These are phyloP conservation scores for Lysiphlebus fabarum DNA, from an alignment of 1,140 invertebrate genomes.

Conservation along the genomic window DNA sequence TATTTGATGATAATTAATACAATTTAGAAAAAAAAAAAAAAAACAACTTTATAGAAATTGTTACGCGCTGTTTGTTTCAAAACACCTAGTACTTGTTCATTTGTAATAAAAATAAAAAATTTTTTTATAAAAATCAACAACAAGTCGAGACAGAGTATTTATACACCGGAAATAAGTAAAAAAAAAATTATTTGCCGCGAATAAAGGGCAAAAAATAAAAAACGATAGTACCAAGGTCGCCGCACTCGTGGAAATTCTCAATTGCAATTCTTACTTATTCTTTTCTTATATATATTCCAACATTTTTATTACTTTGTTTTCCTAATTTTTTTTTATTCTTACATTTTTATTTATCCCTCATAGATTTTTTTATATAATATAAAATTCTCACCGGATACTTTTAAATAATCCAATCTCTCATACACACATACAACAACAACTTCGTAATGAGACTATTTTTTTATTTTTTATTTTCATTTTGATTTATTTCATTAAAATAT, in stretches of 20 bases:
- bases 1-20: too few relatives aligned
- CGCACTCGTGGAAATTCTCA: slow-evolving; percentile 29
- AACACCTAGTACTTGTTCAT: slow-evolving; percentile 14
- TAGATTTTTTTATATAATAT: not conserved
- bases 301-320: slow-evolving; percentile 6
- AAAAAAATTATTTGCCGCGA: not conserved
- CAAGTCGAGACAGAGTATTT: not conserved
- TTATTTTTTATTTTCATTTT: slow-evolving; percentile 15
- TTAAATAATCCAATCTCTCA: not conserved
- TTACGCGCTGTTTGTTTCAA: slow-evolving; percentile 33
- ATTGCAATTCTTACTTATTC: slow-evolving; percentile 15
- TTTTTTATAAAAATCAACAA: not conserved
- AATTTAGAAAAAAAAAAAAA: too few relatives aligned
- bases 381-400: slow-evolving; percentile 17
- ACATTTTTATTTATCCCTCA: slow-evolving; percentile 1
- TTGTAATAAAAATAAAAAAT: too few relatives aligned
- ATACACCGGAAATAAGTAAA: too few relatives aligned
- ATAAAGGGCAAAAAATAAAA: not conserved
- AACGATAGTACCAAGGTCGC: slow-evolving; percentile 23
- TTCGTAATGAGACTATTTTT: slow-evolving; percentile 17
- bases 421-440: not conserved
- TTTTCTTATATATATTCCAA: slow-evolving; percentile 13
- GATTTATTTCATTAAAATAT: not conserved
- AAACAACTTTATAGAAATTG: slow-evolving; percentile 20
- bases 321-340: slow-evolving; percentile 9